These are phyloP conservation scores for Hypercompe scribonia DNA, from an alignment of 2,888 invertebrate genomes.

Conservation along the genomic window DNA sequence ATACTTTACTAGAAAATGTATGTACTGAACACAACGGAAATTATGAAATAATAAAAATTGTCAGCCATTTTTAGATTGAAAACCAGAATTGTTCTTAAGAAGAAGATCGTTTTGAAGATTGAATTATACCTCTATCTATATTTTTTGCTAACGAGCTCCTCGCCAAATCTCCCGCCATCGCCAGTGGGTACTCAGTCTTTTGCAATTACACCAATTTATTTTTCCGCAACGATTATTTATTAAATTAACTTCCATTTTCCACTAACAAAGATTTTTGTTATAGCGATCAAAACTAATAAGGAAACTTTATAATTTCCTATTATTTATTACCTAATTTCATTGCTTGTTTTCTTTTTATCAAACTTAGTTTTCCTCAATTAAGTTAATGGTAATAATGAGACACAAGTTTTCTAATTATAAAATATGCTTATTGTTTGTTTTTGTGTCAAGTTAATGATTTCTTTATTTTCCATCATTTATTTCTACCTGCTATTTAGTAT, in stretches of 20 bases:
- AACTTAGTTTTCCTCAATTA: constrained; percentile 32
- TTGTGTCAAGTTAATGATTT: constrained; percentile 5
- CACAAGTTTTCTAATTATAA: constrained; percentile 25
- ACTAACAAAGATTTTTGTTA: constrained; percentile 52
- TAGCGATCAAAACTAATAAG: constrained; percentile 52
- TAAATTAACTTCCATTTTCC: constrained; percentile 66
- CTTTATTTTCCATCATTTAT: constrained; percentile 31
- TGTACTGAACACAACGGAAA: background rate
- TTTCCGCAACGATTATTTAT: constrained; percentile 62
- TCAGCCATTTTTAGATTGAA: background rate
- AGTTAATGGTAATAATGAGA: constrained; percentile 25
- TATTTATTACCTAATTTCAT: constrained; percentile 47
- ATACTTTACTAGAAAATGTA: background rate
- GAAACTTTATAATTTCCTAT: constrained; percentile 47
- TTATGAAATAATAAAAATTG: background rate
- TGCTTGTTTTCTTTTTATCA: constrained; percentile 32
- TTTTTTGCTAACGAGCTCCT: constrained; percentile 61
- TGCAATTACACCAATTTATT: constrained; percentile 64
- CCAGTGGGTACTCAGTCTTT: constrained; percentile 57
- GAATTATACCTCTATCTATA: constrained; percentile 35
- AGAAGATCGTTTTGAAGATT: background rate
- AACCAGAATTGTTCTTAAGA: background rate
- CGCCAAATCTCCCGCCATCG: constrained; percentile 52
- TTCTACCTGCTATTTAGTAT: constrained; percentile 24
- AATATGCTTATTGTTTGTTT: constrained; percentile 25